A percentile compares a stretch with the other conserved stretches of the same genome.
Evolutionary conservation across 2,113 vertebrate genomes (phyloP).

Genomic region (Hippocampus guttulatus): DNA sequence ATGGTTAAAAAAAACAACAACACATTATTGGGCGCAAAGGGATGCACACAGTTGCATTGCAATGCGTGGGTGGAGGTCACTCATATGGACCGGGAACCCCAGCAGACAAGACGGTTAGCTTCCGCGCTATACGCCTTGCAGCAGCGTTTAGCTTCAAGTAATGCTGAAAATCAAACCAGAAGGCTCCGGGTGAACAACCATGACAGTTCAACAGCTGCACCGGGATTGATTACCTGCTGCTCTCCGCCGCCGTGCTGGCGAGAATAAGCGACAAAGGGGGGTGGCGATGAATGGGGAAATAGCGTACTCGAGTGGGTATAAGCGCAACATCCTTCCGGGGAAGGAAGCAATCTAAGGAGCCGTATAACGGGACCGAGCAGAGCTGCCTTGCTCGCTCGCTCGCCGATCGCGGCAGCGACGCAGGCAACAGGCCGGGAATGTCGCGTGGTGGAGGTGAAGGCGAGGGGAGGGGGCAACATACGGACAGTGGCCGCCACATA

Average conservation of each 20-base stretch:
- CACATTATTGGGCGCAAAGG: too few relatives aligned
- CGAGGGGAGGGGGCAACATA: background rate
- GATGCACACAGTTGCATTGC: background rate
- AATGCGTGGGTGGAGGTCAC: slow-evolving; percentile 27
- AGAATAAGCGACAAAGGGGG: slow-evolving; percentile 5
- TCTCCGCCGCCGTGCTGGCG: slow-evolving; percentile 10
- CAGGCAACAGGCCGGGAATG: slow-evolving; percentile 73
- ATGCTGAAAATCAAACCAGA: background rate
- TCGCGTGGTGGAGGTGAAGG: slow-evolving; percentile 9
- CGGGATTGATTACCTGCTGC: slow-evolving; percentile 17
- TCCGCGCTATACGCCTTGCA: slow-evolving; percentile 34
- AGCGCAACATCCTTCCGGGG: background rate
- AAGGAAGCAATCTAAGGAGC: background rate
- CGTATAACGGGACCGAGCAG: slow-evolving; percentile 31
- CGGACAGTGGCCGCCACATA: slow-evolving; percentile 4
- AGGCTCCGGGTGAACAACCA: background rate
- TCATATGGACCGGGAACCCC: background rate
- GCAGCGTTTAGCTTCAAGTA: slow-evolving; percentile 20
- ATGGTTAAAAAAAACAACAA: background rate
- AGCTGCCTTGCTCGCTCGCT: slow-evolving; percentile 33
- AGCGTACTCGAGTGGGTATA: background rate
- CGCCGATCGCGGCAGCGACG: slow-evolving; percentile 52
- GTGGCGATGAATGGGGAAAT: background rate
- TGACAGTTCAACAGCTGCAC: background rate
- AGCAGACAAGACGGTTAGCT: slow-evolving; percentile 37